Evolutionary conservation across 1,140 invertebrate genomes (phyloP).

Genomic region (Brachionus paranguensis): DNA sequence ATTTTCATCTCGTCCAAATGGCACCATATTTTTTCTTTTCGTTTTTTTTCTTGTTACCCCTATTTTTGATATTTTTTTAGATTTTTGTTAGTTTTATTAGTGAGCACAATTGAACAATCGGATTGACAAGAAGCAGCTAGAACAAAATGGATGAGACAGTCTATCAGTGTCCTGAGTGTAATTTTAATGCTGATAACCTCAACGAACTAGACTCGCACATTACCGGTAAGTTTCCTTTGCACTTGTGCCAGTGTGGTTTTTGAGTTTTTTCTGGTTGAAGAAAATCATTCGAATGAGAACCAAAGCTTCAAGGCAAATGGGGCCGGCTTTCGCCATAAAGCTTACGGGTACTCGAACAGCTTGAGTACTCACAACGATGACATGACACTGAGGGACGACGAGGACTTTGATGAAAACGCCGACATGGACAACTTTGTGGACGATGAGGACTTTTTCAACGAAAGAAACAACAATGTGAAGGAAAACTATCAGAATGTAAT

Average conservation of each 20-base stretch:
- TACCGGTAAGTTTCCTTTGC: neutral
- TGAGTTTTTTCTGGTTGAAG: neutral
- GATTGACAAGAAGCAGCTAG: neutral
- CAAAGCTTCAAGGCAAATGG: neutral
- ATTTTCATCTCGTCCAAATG: neutral
- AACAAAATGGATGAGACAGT: constrained; percentile 34
- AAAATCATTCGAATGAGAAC: constrained; percentile 27
- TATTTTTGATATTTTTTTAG: neutral
- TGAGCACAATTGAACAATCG: neutral
- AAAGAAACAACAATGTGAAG: neutral
- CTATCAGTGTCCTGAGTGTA: constrained; percentile 40
- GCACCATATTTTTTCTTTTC: neutral
- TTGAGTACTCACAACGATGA: neutral
- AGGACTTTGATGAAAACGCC: neutral
- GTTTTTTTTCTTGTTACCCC: neutral
- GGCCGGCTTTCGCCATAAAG: neutral
- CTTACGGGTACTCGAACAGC: neutral
- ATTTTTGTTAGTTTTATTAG: neutral
- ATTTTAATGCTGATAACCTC: constrained; percentile 21
- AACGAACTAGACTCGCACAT: constrained; percentile 15
- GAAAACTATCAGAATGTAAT: constrained; percentile 32
- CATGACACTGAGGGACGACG: neutral
- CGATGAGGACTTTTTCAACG: constrained; percentile 34
- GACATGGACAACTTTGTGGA: constrained; percentile 28
- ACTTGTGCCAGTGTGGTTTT: neutral